phyloP scores from a whole-genome alignment of 2,113 vertebrate species.

The Oriolus oriolus region DNA sequence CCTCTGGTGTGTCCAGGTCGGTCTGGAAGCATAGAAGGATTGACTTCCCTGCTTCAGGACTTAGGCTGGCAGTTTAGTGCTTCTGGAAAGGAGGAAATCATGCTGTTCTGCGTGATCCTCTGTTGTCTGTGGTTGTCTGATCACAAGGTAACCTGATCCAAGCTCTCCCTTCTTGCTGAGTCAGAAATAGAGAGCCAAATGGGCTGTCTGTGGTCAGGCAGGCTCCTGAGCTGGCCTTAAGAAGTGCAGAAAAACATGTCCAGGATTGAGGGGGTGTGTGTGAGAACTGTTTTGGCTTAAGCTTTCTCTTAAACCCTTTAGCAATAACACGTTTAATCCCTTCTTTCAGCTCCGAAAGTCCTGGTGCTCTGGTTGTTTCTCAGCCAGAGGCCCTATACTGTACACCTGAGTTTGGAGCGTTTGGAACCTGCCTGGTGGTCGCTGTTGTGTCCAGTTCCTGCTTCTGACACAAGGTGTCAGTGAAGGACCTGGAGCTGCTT shows the following conservation, averaged over 20 bases:
- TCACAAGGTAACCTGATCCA: not conserved
- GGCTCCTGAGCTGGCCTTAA: not conserved
- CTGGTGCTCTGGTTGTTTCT: not conserved
- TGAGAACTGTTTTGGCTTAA: not conserved
- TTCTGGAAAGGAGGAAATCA: not conserved
- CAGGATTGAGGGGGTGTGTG: not conserved
- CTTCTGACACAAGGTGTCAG: conserved; percentile 53
- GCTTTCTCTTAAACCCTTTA: not conserved
- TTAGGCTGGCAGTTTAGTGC: not conserved
- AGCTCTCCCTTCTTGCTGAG: not conserved
- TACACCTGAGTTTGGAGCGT: fast-evolving
- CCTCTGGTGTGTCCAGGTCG: fast-evolving
- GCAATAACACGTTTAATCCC: not conserved
- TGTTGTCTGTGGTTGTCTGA: not conserved
- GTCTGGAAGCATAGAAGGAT: not conserved
- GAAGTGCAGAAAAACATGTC: not conserved
- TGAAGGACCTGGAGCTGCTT: conserved; percentile 3
- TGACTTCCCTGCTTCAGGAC: not conserved
- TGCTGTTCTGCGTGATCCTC: not conserved
- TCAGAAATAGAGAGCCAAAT: not conserved
- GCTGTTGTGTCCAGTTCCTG: not conserved
- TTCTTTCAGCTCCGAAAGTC: not conserved
- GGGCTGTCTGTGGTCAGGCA: not conserved
- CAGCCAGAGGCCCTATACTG: not conserved
- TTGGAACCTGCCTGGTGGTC: not conserved